A percentile compares a stretch with the other conserved stretches of the same genome.
Evolutionary conservation across 2,888 invertebrate species (phyloP).

Genomic region (Galerucella nymphaeae): DNA sequence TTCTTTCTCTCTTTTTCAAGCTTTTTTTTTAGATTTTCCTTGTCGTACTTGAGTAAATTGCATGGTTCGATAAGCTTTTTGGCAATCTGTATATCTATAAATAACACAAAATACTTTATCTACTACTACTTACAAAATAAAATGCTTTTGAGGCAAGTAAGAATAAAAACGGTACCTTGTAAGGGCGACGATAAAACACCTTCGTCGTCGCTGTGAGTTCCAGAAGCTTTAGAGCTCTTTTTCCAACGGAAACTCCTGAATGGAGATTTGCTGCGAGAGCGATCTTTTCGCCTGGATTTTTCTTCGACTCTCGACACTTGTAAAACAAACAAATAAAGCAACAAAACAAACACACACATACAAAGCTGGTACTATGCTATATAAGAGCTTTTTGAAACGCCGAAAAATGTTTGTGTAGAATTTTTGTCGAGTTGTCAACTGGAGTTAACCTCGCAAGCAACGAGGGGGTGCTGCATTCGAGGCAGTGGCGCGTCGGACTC

Average conservation of each 20-base stretch:
- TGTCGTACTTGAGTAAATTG: no score
- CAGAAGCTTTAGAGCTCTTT: constrained; percentile 74
- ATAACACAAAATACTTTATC: not conserved
- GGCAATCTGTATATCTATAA: not conserved
- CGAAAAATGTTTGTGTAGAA: constrained; percentile 13
- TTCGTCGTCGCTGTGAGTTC: constrained; percentile 84
- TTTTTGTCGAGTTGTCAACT: not conserved
- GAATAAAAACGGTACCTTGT: constrained; percentile 47
- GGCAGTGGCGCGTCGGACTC: no score
- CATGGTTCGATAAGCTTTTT: no score
- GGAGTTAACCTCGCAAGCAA: no score
- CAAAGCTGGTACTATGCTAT: constrained; percentile 25
- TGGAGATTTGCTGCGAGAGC: constrained; percentile 93
- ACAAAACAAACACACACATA: constrained; percentile 42
- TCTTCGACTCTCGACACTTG: constrained; percentile 61
- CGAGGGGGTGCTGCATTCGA: no score
- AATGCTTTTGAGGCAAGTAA: not conserved
- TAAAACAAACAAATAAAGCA: constrained; percentile 50
- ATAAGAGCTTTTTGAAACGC: constrained; percentile 25
- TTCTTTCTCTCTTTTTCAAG: no score
- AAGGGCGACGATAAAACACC: constrained; percentile 71
- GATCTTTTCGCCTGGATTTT: constrained; percentile 72
- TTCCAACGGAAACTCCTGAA: constrained; percentile 94
- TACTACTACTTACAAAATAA: not conserved
- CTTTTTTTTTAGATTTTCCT: no score